Evolutionary conservation across 2,888 invertebrate genomes (phyloP).

Genomic region (Metellina segmentata): DNA sequence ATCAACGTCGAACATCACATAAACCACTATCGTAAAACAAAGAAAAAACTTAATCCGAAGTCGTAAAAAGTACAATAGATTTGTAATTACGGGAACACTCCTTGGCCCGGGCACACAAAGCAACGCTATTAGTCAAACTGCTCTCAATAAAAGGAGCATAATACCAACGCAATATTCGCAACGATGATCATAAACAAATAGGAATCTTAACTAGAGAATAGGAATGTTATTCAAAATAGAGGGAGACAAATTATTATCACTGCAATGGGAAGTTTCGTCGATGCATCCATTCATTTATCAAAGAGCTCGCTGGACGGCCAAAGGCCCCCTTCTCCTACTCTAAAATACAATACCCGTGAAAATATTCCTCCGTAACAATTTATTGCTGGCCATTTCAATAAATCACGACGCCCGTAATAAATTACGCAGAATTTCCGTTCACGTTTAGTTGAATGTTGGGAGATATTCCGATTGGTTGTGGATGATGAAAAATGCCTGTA

Average conservation of each 20-base stretch:
- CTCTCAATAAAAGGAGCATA: constrained; percentile 30
- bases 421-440: constrained; percentile 54
- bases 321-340: background rate
- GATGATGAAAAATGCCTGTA: constrained; percentile 35
- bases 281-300: constrained; percentile 43
- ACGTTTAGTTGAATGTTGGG: constrained; percentile 5
- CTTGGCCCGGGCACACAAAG: background rate
- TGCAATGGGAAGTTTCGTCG: constrained; percentile 7
- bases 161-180: constrained; percentile 3
- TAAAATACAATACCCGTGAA: constrained; percentile 34
- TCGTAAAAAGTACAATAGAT: background rate
- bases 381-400: constrained; percentile 51
- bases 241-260: constrained; percentile 36
- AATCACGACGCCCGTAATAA: constrained; percentile 39
- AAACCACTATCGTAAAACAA: constrained; percentile 11
- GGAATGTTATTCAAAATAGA: constrained; percentile 37
- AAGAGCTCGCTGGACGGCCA: background rate
- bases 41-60: constrained; percentile 10
- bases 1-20: background rate
- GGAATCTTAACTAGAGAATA: constrained; percentile 30
- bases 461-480: constrained; percentile 9
- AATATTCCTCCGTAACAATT: constrained; percentile 46
- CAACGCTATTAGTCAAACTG: constrained; percentile 37
- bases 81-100: background rate
- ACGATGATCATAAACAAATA: constrained; percentile 36